These are phyloP conservation scores for Carettochelys insculpta DNA, from an alignment of 2,113 vertebrate genomes.

Conservation along the genomic window DNA sequence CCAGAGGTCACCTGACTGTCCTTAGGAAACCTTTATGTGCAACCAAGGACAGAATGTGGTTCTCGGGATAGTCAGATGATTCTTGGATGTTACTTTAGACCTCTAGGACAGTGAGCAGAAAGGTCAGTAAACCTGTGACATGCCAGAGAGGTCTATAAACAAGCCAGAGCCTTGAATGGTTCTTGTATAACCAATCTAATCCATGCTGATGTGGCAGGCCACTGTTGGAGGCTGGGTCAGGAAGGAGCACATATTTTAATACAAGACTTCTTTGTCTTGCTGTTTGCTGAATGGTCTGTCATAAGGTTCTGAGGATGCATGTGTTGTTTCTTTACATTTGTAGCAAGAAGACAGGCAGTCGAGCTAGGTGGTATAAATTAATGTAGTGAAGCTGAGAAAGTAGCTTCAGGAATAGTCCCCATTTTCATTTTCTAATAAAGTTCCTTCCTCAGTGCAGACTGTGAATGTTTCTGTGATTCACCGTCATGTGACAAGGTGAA, in stretches of 20 bases:
- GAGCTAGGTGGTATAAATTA: background rate
- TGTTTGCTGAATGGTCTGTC: background rate
- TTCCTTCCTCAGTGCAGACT: background rate
- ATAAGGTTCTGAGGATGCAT: background rate
- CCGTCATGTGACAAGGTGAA: background rate
- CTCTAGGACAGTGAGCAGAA: slow-evolving; percentile 9
- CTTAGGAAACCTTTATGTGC: fast-evolving
- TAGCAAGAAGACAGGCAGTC: background rate
- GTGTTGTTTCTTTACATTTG: background rate
- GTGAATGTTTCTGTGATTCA: background rate
- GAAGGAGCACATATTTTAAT: fast-evolving
- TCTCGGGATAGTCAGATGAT: background rate
- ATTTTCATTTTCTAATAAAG: background rate
- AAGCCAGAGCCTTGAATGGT: background rate
- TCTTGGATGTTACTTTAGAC: background rate
- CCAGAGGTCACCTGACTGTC: background rate
- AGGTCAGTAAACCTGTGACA: background rate
- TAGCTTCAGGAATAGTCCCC: background rate
- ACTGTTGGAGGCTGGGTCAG: fast-evolving
- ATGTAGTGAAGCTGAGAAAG: background rate
- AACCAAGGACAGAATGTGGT: slow-evolving; percentile 10
- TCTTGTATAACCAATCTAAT: background rate
- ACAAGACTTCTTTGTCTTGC: fast-evolving
- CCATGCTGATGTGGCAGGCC: fast-evolving
- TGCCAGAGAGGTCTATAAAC: background rate